Conservation (phyloP, 2,797 vertebrate species). For the Halcyon badia region DNA sequence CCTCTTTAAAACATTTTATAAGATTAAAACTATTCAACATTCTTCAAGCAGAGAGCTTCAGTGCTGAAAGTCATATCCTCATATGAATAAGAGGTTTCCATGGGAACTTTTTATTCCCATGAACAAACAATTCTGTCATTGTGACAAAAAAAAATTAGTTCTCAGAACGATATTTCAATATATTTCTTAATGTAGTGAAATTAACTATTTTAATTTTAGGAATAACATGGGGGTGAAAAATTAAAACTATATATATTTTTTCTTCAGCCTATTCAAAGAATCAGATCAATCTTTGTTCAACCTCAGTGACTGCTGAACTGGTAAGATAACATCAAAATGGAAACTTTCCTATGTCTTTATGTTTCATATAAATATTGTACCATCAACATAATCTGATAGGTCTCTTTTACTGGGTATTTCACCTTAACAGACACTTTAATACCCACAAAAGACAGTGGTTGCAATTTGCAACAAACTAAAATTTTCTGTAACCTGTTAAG, state of each 20-base stretch:
- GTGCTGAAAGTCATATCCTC: not conserved
- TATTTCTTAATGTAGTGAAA: not conserved
- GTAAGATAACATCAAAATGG: not conserved
- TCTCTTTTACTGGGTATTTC: not conserved
- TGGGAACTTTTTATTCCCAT: not conserved
- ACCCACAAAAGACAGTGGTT: not conserved
- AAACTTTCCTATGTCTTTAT: not conserved
- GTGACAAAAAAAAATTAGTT: not conserved
- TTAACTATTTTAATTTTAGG: not conserved
- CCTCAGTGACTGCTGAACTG: not conserved
- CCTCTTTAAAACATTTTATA: not conserved
- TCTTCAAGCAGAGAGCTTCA: not conserved
- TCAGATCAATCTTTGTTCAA: not conserved
- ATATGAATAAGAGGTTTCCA: not conserved
- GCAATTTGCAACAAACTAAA: not conserved
- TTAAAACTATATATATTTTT: not conserved
- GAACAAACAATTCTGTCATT: not conserved
- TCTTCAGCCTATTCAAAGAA: not conserved
- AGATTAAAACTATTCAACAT: not conserved
- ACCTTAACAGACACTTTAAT: not conserved
- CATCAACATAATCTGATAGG: not conserved
- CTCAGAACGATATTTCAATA: not conserved
- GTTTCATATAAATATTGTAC: not conserved
- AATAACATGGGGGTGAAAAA: not conserved
- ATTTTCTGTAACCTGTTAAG: not conserved